phyloP scores from a whole-genome alignment of 2,113 vertebrate species.

The Platysternon megacephalum region DNA sequence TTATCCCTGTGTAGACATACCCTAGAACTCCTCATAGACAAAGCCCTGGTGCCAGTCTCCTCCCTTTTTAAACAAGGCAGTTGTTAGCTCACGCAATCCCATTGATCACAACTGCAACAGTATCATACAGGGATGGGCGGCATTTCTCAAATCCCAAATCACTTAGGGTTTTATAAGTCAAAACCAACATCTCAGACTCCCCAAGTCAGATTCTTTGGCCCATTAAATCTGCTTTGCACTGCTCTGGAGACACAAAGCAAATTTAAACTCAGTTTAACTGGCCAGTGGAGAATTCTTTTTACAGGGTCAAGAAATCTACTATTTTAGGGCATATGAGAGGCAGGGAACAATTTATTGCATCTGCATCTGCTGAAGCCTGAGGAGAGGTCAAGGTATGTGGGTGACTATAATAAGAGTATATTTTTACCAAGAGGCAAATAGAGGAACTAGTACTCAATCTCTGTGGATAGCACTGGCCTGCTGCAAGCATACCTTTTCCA shows the following conservation, averaged over 20 bases:
- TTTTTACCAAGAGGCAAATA: not conserved
- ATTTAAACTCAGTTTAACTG: not conserved
- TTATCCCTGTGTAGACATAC: not conserved
- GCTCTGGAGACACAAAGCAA: not conserved
- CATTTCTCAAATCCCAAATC: not conserved
- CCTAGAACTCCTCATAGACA: not conserved
- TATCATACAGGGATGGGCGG: not conserved
- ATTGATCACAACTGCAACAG: not conserved
- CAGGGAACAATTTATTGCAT: not conserved
- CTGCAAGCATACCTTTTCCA: slow-evolving; percentile 16
- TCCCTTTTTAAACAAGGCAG: not conserved
- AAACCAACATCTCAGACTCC: not conserved
- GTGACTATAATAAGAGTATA: not conserved
- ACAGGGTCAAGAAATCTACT: slow-evolving; percentile 6
- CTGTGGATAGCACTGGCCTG: not conserved
- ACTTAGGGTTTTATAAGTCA: not conserved
- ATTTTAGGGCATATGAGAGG: not conserved
- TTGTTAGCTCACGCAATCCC: not conserved
- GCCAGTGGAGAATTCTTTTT: accelerated
- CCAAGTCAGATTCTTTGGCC: not conserved
- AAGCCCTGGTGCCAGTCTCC: not conserved
- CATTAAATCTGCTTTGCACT: accelerated
- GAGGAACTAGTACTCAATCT: accelerated
- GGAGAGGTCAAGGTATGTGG: not conserved
- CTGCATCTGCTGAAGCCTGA: not conserved